Evolutionary conservation across 2,797 vertebrate genomes (phyloP).

Genomic region (Lepilemur ruficaudatus): DNA sequence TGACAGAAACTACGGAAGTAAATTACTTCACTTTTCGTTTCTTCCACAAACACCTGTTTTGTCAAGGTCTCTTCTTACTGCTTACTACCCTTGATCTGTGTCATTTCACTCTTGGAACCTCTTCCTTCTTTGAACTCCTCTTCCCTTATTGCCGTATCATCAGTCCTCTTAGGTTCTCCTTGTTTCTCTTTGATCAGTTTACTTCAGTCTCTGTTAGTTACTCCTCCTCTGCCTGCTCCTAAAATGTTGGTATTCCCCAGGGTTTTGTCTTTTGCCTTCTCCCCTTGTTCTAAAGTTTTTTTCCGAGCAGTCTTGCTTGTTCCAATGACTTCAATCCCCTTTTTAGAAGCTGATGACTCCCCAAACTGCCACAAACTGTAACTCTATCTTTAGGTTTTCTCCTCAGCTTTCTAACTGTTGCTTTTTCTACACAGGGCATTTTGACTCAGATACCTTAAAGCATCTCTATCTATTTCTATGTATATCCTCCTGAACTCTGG

Average conservation of each 20-base stretch:
- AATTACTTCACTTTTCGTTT: neutral
- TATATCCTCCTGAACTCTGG: constrained; percentile 6
- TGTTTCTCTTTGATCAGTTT: constrained; percentile 1
- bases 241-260: neutral
- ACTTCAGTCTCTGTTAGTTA: neutral
- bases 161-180: neutral
- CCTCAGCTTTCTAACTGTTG: neutral
- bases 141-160: neutral
- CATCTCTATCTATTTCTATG: neutral
- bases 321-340: neutral
- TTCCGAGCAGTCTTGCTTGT: neutral
- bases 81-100: neutral
- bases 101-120: neutral
- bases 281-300: neutral
- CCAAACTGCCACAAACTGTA: neutral
- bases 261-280: neutral
- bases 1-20: neutral
- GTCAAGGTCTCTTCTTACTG: neutral
- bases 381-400: neutral
- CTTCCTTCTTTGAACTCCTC: neutral
- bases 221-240: neutral
- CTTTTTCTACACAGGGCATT: constrained; percentile 17
- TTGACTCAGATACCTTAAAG: neutral
- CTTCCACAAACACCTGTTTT: neutral
- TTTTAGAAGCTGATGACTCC: neutral